Base-by-base conservation (phyloP, 2,888 invertebrate species). In the Imbricaverruca yamaguchii region DNA sequence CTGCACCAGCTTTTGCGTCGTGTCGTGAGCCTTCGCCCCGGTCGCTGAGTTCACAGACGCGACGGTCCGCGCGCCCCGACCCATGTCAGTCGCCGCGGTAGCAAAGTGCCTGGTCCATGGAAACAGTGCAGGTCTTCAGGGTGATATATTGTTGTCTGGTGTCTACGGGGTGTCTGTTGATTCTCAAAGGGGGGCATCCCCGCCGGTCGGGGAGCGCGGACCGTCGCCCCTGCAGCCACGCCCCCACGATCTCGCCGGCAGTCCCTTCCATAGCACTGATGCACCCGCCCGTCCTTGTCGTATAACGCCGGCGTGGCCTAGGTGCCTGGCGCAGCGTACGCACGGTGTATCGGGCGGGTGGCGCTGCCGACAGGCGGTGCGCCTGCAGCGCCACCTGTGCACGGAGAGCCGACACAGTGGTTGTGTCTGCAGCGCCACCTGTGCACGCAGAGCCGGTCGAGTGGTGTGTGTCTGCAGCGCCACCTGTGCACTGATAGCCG, bases 351-450 rank as follows among this genome's bases (percentile, higher is more conserved):
- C 39, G 39, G 39, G 39, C 39, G 39, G 39, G 39, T 39, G 39
- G 4, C 39, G 80, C 80, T 74, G 81, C 81, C 82, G 82, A 74
- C 82, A 18, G 39, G 78, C 80, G 11, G n/a, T 77, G 25, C 80
- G 83, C 81, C 82, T 82, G 81, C 83, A 80, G 63, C 82, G 80
- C 77, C 39, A 39, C 39, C 39, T 39, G 39, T 39, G 39, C 39
- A 39, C 39, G 39, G 39, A 39, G 4, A 39, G 39, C 39, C 39
- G 39, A 4, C 39, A 1, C 2, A 39, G 39, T 39, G 1, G 39
- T 39, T 39, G 39, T 4, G 39, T 39, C 39, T 39, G 39, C 2
- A 39, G 39, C 39, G 83, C 77, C 39, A 39, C 39, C 39, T 39
- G 39, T 39, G 39, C 39, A 39, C 39, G 39, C 2, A 39, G 4